phyloP scores from a whole-genome alignment of 2,888 invertebrate species.

The Pristionchus exspectatus region DNA sequence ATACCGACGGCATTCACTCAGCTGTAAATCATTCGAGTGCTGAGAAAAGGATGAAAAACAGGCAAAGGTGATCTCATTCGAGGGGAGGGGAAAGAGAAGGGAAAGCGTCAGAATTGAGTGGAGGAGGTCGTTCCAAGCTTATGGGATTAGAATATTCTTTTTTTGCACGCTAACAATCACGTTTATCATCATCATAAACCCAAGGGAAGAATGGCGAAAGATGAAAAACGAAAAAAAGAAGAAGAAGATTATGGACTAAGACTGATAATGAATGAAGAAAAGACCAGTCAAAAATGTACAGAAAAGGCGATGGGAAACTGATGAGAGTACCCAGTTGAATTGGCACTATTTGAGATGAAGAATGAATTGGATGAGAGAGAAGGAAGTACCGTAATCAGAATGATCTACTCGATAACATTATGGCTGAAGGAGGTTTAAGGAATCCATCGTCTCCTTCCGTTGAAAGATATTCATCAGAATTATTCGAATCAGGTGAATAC shows the following conservation, averaged over 20 bases:
- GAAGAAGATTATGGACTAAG: slow-evolving; percentile 3
- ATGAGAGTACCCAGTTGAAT: not conserved
- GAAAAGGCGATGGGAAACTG: not conserved
- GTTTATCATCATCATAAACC: slow-evolving; percentile 42
- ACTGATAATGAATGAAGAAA: slow-evolving; percentile 1
- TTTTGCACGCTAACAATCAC: not conserved
- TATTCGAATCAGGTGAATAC: slow-evolving; percentile 35
- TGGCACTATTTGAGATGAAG: slow-evolving; percentile 12
- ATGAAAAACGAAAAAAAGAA: not conserved
- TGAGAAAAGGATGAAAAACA: slow-evolving; percentile 12
- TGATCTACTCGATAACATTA: slow-evolving; percentile 48
- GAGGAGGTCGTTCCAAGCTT: not conserved
- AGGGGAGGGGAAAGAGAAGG: not conserved
- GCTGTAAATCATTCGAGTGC: slow-evolving; percentile 42
- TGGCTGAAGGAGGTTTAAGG: slow-evolving; percentile 49
- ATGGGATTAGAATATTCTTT: slow-evolving; percentile 19
- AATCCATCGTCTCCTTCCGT: slow-evolving; percentile 53
- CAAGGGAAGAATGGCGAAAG: not conserved
- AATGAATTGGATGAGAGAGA: not conserved
- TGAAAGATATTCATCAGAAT: slow-evolving; percentile 28
- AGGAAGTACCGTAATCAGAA: slow-evolving; percentile 47
- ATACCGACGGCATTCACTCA: slow-evolving; percentile 13
- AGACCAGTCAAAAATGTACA: slow-evolving; percentile 3
- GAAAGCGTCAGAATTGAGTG: not conserved
- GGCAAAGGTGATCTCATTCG: not conserved